Evolutionary conservation across 2,888 invertebrate genomes (phyloP).

Genomic region (Drosophila maculinotata): DNA sequence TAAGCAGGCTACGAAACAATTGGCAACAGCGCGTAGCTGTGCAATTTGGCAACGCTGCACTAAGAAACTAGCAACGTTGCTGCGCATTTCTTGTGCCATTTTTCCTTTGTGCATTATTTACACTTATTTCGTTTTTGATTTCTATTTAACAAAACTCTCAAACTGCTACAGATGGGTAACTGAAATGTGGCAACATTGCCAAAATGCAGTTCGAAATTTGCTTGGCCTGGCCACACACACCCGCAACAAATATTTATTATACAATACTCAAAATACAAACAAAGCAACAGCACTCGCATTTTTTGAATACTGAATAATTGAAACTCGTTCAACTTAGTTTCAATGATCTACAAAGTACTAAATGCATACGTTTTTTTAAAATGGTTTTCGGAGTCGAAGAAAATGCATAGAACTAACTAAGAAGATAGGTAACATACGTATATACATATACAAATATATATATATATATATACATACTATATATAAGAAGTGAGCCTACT

Average conservation of each 20-base stretch:
- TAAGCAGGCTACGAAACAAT: slow-evolving; percentile 10
- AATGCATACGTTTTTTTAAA: slow-evolving; percentile 35
- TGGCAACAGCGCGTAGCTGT: slow-evolving; percentile 30
- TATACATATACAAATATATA: slow-evolving; percentile 6
- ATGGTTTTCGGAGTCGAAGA: slow-evolving; percentile 27
- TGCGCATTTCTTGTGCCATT: background rate
- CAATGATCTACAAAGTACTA: slow-evolving; percentile 35
- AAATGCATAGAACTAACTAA: slow-evolving; percentile 19
- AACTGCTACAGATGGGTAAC: slow-evolving; percentile 44
- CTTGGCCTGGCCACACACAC: slow-evolving; percentile 21
- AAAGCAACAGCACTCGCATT: slow-evolving; percentile 76
- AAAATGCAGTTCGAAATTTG: slow-evolving; percentile 22
- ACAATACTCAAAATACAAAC: slow-evolving; percentile 12
- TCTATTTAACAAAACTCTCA: slow-evolving; percentile 1
- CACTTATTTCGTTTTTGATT: background rate
- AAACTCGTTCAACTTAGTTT: slow-evolving; percentile 52
- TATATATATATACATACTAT: slow-evolving; percentile 6
- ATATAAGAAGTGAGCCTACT: slow-evolving; percentile 31
- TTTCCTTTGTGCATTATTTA: background rate
- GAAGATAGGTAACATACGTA: slow-evolving; percentile 26
- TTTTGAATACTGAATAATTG: slow-evolving; percentile 39
- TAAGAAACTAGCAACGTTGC: slow-evolving; percentile 21
- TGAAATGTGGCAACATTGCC: slow-evolving; percentile 55
- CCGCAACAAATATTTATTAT: slow-evolving; percentile 14
- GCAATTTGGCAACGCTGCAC: slow-evolving; percentile 21